Base-by-base conservation (phyloP, 1,140 invertebrate species). In the Andricus grossulariae region DNA sequence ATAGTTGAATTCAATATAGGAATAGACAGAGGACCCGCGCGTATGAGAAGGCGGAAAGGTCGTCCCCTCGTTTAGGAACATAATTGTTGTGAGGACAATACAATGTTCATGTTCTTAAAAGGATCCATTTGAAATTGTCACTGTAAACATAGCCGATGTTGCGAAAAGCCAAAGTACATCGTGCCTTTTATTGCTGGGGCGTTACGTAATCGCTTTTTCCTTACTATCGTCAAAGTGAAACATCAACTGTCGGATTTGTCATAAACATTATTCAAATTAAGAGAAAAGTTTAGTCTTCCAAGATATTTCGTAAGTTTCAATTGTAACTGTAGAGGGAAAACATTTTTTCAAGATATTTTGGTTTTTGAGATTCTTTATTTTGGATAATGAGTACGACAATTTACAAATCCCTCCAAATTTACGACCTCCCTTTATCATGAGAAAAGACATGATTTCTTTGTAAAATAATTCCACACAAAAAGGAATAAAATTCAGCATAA, bases 31-130 rank as follows among this genome's bases (percentile, higher is more conserved):
- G 79, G 79, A 83, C 66, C 66, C 32, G 45, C 75, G 66, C 25
- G 39, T 32, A 51, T 51, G 71, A 82, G 82, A 83, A 80, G 82
- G 82, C 82, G 82, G 82, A 83, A 83, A 81, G 79, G 51, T 66
- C 60, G 60, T 39, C 25, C 60, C 60, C 60, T 66, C 13, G 32
- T 66, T 66, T 4, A 45, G 25, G 25, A 66, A 39, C 15, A 66
- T 66, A 66, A 66, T 66, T 66, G 60, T 66, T 66, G 25, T 16
- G 32, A 66, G 60, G 60, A 66, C 25, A 66, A 66, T 66, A 21
- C 15, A 16, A 39, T 66, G 25, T 66, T 66, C 60, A 16, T 66
- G 60, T 66, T 66, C 25, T 66, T 66, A 66, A 66, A 66, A 39
- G 60, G 32, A 66, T 39, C 60, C 60, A 66, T 66, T 66, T 66